Base-by-base conservation (phyloP, 2,888 invertebrate species). In the Drosophila longiperda region DNA sequence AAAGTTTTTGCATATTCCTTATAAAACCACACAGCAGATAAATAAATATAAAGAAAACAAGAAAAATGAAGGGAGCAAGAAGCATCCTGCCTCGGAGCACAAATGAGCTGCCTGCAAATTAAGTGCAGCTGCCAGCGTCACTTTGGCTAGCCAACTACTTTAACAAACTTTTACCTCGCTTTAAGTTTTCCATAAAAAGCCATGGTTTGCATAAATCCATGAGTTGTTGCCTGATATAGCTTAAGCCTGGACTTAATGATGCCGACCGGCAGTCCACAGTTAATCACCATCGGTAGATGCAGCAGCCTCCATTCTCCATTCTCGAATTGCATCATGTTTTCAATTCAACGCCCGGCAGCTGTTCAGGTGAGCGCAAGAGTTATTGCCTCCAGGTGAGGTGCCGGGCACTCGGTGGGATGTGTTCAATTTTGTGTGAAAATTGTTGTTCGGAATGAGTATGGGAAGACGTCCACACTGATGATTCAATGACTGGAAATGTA, bases 21-120 rank as follows among this genome's bases (percentile, higher is more conserved):
- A 59, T 48, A 72, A 15, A 58, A 50, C 64, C 64, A 54, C 58
- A 49, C 48, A 55, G 57, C 57, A 52, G 20, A 48, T 50, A 32
- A 17, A 53, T 29, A 69, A 38, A 61, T 70, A 49, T 55, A 20
- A n/a, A 9, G 50, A 65, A 50, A 42, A 58, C 26, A 64, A 52
- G 48, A 40, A 49, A 33, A 29, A 34, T 29, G 9, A 42, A 20
- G 20, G 33, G 42, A 59, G 45, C 36, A 53, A 57, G 45, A 66
- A 73, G 52, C 60, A 42, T 48, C 54, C 29, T 60, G 59, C 34
- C 57, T 38, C 45, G 50, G 11, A 66, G 65, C 83, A 72, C 69
- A 85, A 85, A 85, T 85, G 88, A 88, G 86, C 83, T 88, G 78
- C 65, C 75, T 80, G 81, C 82, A 83, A 85, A 85, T 85, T 80